A percentile compares a stretch with the other conserved stretches of the same genome.
These are phyloP conservation scores for Pseudonaja textilis DNA, from an alignment of 2,113 vertebrate genomes.

Conservation along the genomic window DNA sequence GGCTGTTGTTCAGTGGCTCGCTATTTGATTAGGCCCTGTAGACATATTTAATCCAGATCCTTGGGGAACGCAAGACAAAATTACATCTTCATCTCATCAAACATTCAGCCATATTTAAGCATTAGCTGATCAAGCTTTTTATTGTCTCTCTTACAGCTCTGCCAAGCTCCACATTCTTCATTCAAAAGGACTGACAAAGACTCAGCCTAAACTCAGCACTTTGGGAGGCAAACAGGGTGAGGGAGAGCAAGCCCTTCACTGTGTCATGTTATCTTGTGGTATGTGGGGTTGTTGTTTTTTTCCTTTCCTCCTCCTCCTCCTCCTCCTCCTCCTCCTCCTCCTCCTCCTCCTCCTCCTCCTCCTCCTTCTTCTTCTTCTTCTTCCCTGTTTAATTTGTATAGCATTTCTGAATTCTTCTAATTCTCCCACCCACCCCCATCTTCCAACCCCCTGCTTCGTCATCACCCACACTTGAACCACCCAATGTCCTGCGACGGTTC, in stretches of 20 bases:
- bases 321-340: no score
- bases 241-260: background rate
- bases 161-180: constrained; percentile 24
- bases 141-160: constrained; percentile 80
- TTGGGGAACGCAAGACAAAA: constrained; percentile 82
- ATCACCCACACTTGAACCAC: constrained; percentile 38
- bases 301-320: no score
- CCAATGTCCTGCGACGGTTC: constrained; percentile 61
- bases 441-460: background rate
- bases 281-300: background rate
- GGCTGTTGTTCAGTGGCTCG: constrained; percentile 80
- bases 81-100: constrained; percentile 97
- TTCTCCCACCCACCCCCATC: background rate
- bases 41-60: constrained; percentile 92
- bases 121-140: constrained; percentile 84
- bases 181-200: constrained; percentile 58
- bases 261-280: background rate
- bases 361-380: no score
- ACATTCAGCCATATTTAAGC: constrained; percentile 88
- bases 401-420: constrained; percentile 31
- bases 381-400: constrained; percentile 35
- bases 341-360: no score
- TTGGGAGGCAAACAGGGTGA: background rate
- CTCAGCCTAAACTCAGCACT: constrained; percentile 50
- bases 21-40: constrained; percentile 88